A percentile compares a stretch with the other conserved stretches of the same genome.
These are phyloP conservation scores for Melanotaenia trifasciata DNA, from an alignment of 2,797 vertebrate species.

Conservation along the genomic window DNA sequence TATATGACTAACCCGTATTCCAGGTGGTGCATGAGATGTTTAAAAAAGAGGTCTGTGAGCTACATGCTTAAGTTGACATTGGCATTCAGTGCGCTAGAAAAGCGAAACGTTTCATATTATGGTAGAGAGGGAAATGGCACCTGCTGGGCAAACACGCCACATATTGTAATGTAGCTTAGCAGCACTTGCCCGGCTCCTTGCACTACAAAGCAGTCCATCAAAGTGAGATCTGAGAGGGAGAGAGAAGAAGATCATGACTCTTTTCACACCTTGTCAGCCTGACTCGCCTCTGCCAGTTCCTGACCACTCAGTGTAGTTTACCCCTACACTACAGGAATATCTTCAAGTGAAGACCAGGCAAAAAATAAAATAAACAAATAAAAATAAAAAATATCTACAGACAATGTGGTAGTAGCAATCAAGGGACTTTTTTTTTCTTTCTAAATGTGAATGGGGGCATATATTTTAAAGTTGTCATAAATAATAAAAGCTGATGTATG, in stretches of 20 bases:
- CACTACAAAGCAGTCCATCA: constrained; percentile 82
- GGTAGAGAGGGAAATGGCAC: constrained; percentile 72
- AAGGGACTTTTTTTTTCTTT: constrained; percentile 1
- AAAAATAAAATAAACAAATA: constrained; percentile 12
- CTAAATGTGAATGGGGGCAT: not conserved
- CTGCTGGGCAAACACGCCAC: constrained; percentile 76
- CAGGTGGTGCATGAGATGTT: constrained; percentile 42
- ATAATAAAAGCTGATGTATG: constrained; percentile 11
- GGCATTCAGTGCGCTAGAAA: constrained; percentile 63
- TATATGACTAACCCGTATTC: constrained; percentile 33
- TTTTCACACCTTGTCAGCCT: constrained; percentile 83
- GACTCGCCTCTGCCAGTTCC: constrained; percentile 64
- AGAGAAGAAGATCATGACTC: constrained; percentile 79
- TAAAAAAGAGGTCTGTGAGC: constrained; percentile 56
- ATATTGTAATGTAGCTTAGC: constrained; percentile 78
- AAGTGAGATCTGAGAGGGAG: constrained; percentile 77
- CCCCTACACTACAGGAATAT: constrained; percentile 33
- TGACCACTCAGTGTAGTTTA: constrained; percentile 57
- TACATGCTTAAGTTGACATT: constrained; percentile 68
- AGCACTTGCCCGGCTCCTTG: constrained; percentile 71
- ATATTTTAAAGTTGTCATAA: constrained; percentile 1
- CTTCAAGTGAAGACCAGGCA: constrained; percentile 40
- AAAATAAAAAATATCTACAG: constrained; percentile 28
- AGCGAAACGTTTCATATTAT: constrained; percentile 74
- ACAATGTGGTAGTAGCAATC: constrained; percentile 24